phyloP scores from a whole-genome alignment of 2,113 vertebrate species.

The Pangasianodon gigas region DNA sequence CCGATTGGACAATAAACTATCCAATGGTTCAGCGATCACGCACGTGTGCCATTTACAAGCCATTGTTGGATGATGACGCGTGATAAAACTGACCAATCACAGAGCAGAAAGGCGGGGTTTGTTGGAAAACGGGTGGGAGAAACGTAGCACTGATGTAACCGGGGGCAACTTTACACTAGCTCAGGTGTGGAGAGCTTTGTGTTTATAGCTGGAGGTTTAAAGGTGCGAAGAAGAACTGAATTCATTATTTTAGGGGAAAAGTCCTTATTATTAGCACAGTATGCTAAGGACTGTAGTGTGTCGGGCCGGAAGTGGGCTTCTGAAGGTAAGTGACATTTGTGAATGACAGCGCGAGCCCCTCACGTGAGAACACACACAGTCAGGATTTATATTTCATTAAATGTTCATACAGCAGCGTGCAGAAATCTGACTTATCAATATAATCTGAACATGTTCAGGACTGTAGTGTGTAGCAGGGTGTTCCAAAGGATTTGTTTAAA shows the following conservation, averaged over 20 bases:
- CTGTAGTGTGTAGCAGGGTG: too few relatives aligned
- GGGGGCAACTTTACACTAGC: neutral
- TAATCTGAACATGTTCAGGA: too few relatives aligned
- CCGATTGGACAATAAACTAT: neutral
- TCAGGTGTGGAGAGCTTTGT: neutral
- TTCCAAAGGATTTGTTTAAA: too few relatives aligned
- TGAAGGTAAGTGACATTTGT: constrained; percentile 63
- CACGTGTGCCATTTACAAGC: neutral
- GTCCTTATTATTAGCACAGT: neutral
- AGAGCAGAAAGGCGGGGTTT: constrained; percentile 61
- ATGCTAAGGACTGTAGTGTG: constrained; percentile 72
- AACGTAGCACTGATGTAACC: neutral
- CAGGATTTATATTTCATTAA: neutral
- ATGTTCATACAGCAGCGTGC: neutral
- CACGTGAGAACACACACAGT: neutral
- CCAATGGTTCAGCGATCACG: neutral
- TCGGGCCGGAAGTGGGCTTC: constrained; percentile 65
- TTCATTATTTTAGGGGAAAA: neutral
- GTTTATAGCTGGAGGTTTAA: neutral
- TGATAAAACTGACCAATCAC: neutral
- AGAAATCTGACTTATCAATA: too few relatives aligned
- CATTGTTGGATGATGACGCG: too few relatives aligned
- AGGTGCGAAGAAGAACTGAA: neutral
- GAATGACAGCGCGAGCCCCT: constrained; percentile 17
- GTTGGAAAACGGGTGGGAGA: constrained; percentile 4